Base-by-base conservation (phyloP, 2,888 invertebrate species). In the Nomada flava region DNA sequence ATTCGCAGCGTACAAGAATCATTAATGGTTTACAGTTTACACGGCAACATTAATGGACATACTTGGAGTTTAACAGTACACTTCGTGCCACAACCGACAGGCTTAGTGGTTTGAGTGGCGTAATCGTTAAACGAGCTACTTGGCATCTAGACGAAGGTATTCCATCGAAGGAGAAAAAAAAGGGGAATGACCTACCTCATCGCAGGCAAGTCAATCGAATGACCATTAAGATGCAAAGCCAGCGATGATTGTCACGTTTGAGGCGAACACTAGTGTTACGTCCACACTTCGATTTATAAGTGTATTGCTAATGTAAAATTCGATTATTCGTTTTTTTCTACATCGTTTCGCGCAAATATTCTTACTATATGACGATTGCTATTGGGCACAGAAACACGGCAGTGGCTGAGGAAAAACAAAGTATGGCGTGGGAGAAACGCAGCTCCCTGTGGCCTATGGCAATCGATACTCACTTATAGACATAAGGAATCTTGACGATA, bases 181-280 rank as follows among this genome's bases (percentile, higher is more conserved):
- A 67, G 85, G 82, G 69, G 87, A 88, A 85, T 77, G 89, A 87
- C 76, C 85, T 76, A 86, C 73, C 73, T 82, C 83, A 73, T 80
- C 75, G 74, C 65, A 57, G 60, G 23, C 62, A 57, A 76, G 67
- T 60, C 60, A 64, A 60, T 72, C 59, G 55, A 65, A 47, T 29
- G 29, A 67, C n/a, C 36, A 13, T 11, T 62, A n/a, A 47, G 2
- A 1, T 15, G 15, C 18, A 53, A 36, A 47, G n/a, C n/a, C 4
- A 15, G 53, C 20, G 44, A 2, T 20, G 44, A 59, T 64, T 42
- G 59, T 77, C 76, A 11, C 20, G 42, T 75, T 36, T 23, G 0
- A 0, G 18, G 13, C 5, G 11, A 18, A 13, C 26, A 18, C 44
- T 7, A 5, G 5, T 20, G 10, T 36, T n/a, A 1, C 1, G 10